Conservation (phyloP, 2,797 vertebrate species). For the Carduelis carduelis region DNA sequence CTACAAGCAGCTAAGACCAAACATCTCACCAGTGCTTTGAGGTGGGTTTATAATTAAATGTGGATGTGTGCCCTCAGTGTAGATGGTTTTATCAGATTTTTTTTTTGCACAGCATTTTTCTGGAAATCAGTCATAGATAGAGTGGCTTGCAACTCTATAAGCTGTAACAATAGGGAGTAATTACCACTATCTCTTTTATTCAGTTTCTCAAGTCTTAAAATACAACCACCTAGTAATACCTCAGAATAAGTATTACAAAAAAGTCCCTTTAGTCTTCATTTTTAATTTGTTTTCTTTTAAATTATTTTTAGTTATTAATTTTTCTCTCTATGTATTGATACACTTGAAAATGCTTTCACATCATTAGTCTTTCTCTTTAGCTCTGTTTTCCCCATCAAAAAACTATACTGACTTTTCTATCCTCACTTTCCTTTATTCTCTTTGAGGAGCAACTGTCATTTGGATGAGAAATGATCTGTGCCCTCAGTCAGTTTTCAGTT, state of each 20-base stretch:
- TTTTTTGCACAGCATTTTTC: neutral
- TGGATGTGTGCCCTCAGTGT: neutral
- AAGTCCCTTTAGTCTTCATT: neutral
- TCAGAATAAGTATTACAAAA: neutral
- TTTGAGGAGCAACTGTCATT: neutral
- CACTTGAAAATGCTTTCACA: neutral
- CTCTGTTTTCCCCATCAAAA: neutral
- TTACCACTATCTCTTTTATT: neutral
- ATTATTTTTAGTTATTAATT: neutral
- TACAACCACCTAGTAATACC: neutral
- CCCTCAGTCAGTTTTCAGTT: neutral
- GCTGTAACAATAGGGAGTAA: neutral
- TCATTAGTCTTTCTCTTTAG: neutral
- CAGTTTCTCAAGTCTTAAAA: neutral
- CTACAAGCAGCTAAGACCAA: neutral
- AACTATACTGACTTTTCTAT: neutral
- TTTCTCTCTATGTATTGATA: neutral
- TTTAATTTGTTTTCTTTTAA: neutral
- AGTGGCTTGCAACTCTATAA: neutral
- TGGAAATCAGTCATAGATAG: neutral
- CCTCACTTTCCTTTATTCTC: neutral
- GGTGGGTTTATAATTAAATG: neutral
- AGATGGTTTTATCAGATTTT: neutral
- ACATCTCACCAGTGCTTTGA: neutral
- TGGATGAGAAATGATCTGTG: neutral